Conservation (phyloP, 2,797 vertebrate species). For the Gallirallus australis region DNA sequence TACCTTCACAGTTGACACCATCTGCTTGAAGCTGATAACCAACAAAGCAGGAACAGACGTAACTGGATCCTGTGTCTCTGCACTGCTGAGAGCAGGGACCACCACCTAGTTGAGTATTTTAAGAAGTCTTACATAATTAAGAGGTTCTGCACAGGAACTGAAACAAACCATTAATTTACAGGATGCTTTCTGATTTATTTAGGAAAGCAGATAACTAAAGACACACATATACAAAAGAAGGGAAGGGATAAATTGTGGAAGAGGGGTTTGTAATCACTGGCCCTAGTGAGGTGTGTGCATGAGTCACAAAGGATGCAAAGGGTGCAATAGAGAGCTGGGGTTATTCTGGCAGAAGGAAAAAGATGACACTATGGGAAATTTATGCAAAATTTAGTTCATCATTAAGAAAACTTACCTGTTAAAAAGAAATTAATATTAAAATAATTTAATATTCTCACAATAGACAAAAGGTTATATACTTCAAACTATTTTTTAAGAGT, state of each 20-base stretch:
- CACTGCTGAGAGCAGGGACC: slow-evolving; percentile 90
- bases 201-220: background rate
- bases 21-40: slow-evolving; percentile 92
- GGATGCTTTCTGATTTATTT: background rate
- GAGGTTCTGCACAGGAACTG: background rate
- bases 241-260: background rate
- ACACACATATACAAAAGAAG: background rate
- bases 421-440: background rate
- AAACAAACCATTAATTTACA: background rate
- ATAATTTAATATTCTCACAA: background rate
- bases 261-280: background rate
- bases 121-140: background rate
- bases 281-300: background rate
- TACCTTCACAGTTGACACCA: slow-evolving; percentile 91
- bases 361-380: background rate
- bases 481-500: background rate
- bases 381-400: background rate
- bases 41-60: slow-evolving; percentile 87
- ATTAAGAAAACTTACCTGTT: background rate
- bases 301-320: background rate
- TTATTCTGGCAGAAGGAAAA: background rate
- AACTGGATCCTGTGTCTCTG: slow-evolving; percentile 81
- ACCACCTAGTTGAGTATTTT: slow-evolving; percentile 76
- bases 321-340: background rate
- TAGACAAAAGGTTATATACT: background rate